Evolutionary conservation across 2,797 vertebrate species (phyloP), one percentile per base, ranked within the genome.

Genomic region (Pteropus rufus): DNA sequence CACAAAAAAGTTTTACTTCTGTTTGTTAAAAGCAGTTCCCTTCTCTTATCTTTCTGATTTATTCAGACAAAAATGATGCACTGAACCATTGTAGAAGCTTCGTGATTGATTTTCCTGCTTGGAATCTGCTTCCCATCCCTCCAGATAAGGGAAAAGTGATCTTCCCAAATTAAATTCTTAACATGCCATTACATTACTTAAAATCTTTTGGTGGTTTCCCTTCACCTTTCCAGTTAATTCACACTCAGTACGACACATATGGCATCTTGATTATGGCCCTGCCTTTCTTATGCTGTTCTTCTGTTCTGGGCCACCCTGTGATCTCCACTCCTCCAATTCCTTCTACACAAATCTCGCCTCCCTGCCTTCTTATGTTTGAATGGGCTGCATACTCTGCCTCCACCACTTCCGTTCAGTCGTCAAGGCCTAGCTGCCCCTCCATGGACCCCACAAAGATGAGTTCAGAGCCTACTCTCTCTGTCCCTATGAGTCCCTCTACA

Each of bases 281-380:
- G 56, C 26, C 14, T 16, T 24, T 79, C n/a, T 80, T 10, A 62
- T 60, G 23, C 56, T 44, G 12, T 15, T 29, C 21, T 29, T 36
- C 0, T 3, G 0, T 58, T 52, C 39, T 89, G 10, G 12, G 10
- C 44, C 21, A 15, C 26, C n/a, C 23, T 0, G 0, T n/a, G 60
- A 1, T 64, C 23, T 69, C 12, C 21, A 3, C 10, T 36, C 76
- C 52, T 52, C 39, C 14, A 23, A 36, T n/a, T 87, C 70, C 46
- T 89, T 19, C 75, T 31, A 9, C 2, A 0, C 0, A 6, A 29
- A 10, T 36, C 31, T 58, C 34, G 58, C 62, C 24, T 3, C 3
- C 4, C 12, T 3, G 3, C 31, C 16, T 44, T n/a, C 7, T 44
- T 44, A 8, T 36, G 52, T 64, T 52, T 49, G 18, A 36, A 0